Percentiles rank a stretch among this genome's conserved stretches.
These are phyloP conservation scores for Sebastes jordani DNA, from an alignment of 2,797 vertebrate genomes.

Conservation along the genomic window DNA sequence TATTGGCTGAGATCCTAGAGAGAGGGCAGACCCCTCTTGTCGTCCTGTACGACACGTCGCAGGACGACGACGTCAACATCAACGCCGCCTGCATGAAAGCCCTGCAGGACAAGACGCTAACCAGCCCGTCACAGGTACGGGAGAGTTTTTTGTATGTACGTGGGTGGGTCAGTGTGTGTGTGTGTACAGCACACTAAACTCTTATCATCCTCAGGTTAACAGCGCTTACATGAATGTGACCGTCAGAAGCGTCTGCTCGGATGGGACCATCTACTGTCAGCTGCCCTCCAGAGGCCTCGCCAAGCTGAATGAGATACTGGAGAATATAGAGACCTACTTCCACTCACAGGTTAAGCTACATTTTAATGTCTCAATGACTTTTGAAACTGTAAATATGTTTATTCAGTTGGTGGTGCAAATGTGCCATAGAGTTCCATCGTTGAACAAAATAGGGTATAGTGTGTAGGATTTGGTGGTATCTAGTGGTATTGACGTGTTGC, in stretches of 20 bases:
- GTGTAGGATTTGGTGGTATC: too few relatives aligned
- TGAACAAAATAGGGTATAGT: not conserved
- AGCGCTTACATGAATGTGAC: constrained; percentile 89
- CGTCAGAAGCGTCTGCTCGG: constrained; percentile 92
- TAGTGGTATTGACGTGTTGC: not conserved
- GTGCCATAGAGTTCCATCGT: not conserved
- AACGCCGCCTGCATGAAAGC: constrained; percentile 92
- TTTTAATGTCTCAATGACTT: not conserved
- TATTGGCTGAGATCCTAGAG: constrained; percentile 93
- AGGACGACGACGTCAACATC: constrained; percentile 97
- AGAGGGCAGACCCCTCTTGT: constrained; percentile 85
- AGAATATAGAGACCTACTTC: constrained; percentile 89
- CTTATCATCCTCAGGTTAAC: constrained; percentile 82
- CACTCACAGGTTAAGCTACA: constrained; percentile 83
- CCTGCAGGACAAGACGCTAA: constrained; percentile 88
- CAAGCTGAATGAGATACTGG: constrained; percentile 86
- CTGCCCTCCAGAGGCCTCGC: constrained; percentile 90
- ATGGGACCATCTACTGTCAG: constrained; percentile 94
- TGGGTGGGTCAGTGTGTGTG: not conserved
- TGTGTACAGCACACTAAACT: not conserved
- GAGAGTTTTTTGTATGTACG: not conserved
- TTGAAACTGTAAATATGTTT: not conserved
- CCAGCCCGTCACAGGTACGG: constrained; percentile 87
- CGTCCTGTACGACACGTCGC: constrained; percentile 95
- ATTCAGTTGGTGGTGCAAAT: not conserved